Base-by-base conservation (phyloP, 2,113 vertebrate species). In the Zosterops pallidus region DNA sequence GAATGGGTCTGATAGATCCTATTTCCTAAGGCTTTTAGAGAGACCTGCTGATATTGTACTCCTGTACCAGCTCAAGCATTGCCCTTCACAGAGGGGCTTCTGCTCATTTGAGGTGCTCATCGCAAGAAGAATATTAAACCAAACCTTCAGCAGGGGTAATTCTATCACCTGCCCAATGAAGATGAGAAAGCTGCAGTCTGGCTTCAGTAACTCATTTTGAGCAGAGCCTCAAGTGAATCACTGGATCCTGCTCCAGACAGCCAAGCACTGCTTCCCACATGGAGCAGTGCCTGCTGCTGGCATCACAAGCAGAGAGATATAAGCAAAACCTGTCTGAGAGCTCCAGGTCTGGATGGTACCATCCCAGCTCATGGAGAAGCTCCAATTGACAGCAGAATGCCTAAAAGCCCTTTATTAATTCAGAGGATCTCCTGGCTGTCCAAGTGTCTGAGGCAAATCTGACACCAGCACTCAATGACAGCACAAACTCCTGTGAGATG, bases 371-470 rank as follows among this genome's bases (percentile, higher is more conserved):
- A 23, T 2, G 12, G 24, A 60, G 53, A 67, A 90, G 39, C 71
- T 96, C 75, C 23, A 9, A 13, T 26, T 12, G 11, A 55, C 31
- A 91, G 29, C 7, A 6, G 41, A 92, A 94, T 17, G 37, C 71
- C 52, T 90, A 46, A 56, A 83, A 93, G 64, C 60, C 81, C 50
- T 78, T 62, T 0, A 0, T 62, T 65, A 19, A 12, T 55, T 46
- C 78, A 60, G 50, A 86, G 39, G 68, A 75, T 44, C 60, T 80
- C 57, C 72, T 60, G 91, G 25, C 85, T 86, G 52, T 60, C 71
- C 56, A 71, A 83, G 11, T 4, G 3, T 35, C 50, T 63, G 59
- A 74, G 76, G 46, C 60, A 75, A 90, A 80, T 23, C 47, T 63
- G 85, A 93, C 64, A 59, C 39, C 14, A 7, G 52, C 1, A 1